Percentiles rank a stretch among this genome's conserved stretches.
Evolutionary conservation across 2,113 vertebrate genomes (phyloP).

Genomic region (Chiloscyllium plagiosum): DNA sequence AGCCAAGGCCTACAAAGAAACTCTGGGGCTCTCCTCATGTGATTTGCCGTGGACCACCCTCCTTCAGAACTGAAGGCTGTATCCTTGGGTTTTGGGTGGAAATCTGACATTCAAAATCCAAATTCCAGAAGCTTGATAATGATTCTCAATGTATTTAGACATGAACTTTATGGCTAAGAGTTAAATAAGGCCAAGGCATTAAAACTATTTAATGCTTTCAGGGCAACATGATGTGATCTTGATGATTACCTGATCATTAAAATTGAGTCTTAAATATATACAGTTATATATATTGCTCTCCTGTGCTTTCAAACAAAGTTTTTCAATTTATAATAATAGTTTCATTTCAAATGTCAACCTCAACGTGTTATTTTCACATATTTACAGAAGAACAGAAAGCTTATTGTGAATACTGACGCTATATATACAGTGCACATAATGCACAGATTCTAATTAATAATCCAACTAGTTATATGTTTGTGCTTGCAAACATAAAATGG

Average conservation of each 20-base stretch:
- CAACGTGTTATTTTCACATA: conserved; percentile 10
- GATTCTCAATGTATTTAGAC: not conserved
- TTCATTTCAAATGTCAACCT: conserved; percentile 26
- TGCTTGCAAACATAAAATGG: not conserved
- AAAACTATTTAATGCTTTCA: not conserved
- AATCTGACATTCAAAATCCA: not conserved
- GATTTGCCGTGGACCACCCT: not conserved
- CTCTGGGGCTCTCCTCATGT: not conserved
- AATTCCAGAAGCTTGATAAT: not conserved
- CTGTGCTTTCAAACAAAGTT: not conserved
- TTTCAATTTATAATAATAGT: not conserved
- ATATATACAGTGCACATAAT: not conserved
- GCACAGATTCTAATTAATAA: conserved; percentile 6
- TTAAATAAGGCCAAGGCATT: not conserved
- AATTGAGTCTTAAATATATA: not conserved
- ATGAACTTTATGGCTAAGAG: not conserved
- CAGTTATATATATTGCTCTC: not conserved
- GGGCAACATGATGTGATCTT: not conserved
- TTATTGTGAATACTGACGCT: not conserved
- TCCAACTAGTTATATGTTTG: not conserved
- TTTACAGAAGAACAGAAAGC: not conserved
- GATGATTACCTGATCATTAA: not conserved
- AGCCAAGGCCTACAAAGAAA: not conserved
- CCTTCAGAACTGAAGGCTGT: not conserved
- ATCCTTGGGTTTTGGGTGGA: not conserved